Evolutionary conservation across 2,797 vertebrate genomes (phyloP).

Genomic region (Falco naumanni): DNA sequence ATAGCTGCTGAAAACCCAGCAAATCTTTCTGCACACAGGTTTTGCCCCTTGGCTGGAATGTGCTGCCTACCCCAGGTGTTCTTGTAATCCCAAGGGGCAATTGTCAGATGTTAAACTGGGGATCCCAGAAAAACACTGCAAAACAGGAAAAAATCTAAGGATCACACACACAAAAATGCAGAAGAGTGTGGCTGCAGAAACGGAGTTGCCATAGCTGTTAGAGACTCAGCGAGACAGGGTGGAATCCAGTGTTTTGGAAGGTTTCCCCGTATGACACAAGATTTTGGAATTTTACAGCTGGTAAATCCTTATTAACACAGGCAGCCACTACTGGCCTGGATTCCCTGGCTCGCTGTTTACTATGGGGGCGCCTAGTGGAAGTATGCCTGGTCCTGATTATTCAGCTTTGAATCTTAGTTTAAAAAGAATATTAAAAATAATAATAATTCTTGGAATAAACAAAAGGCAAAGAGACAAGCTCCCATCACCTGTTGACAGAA

Average conservation of each 20-base stretch:
- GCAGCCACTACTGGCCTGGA: conserved; percentile 82
- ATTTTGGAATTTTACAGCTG: conserved; percentile 88
- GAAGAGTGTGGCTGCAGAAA: conserved; percentile 70
- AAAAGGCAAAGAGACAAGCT: conserved; percentile 75
- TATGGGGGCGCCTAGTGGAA: conserved; percentile 75
- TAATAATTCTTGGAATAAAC: conserved; percentile 76
- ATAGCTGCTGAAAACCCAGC: neutral
- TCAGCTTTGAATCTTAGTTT: conserved; percentile 73
- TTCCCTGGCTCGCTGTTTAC: conserved; percentile 74
- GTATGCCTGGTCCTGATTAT: conserved; percentile 72
- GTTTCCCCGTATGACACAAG: conserved; percentile 87
- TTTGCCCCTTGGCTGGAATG: neutral
- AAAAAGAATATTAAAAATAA: conserved; percentile 76
- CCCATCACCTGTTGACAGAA: conserved; percentile 85
- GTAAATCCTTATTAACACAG: conserved; percentile 88
- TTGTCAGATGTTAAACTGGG: conserved; percentile 36
- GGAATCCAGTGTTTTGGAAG: conserved; percentile 91
- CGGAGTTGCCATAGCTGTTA: conserved; percentile 78
- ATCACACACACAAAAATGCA: conserved; percentile 53
- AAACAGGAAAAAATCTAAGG: conserved; percentile 82
- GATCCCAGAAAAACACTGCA: conserved; percentile 79
- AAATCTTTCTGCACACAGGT: neutral
- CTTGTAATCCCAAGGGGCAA: neutral
- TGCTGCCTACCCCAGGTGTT: conserved; percentile 26
- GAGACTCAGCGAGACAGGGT: conserved; percentile 76